phyloP scores from a whole-genome alignment of 2,113 vertebrate genomes.

The Leptodactylus fuscus region DNA sequence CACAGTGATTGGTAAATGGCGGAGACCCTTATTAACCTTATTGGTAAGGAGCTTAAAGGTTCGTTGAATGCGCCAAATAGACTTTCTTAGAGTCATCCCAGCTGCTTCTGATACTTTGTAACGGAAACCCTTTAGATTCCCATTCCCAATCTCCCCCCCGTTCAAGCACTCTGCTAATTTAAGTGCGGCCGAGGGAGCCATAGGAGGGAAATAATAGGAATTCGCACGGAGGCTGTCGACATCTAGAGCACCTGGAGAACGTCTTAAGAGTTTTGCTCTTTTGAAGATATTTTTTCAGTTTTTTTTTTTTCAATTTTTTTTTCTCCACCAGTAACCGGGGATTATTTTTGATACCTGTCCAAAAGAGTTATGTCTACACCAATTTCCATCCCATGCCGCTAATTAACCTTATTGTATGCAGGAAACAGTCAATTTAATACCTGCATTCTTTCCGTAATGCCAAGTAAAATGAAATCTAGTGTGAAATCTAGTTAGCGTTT shows the following conservation, averaged over 20 bases:
- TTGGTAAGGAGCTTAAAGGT: constrained; percentile 83
- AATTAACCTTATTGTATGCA: constrained; percentile 83
- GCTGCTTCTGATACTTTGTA: constrained; percentile 70
- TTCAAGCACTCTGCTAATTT: constrained; percentile 65
- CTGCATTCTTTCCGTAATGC: constrained; percentile 82
- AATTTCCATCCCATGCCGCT: constrained; percentile 79
- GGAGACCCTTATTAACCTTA: constrained; percentile 85
- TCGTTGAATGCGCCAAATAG: constrained; percentile 73
- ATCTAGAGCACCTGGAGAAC: constrained; percentile 75
- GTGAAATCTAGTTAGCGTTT: constrained; percentile 83
- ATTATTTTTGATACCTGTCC: constrained; percentile 85
- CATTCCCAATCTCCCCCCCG: constrained; percentile 72
- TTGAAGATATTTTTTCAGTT: constrained; percentile 39
- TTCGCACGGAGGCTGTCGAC: constrained; percentile 64
- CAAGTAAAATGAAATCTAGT: constrained; percentile 81
- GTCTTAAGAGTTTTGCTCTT: constrained; percentile 72
- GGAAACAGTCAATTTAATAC: constrained; percentile 81
- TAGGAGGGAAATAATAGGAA: constrained; percentile 31
- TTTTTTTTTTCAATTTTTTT: constrained; percentile 72
- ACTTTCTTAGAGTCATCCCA: constrained; percentile 70
- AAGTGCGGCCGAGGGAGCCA: constrained; percentile 20
- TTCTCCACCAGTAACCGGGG: constrained; percentile 74
- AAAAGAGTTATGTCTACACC: constrained; percentile 82
- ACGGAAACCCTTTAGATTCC: constrained; percentile 68
- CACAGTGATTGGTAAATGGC: constrained; percentile 79